Percentiles rank a stretch among this genome's conserved stretches.
Conservation (phyloP, 2,113 vertebrate genomes). For the Amphiprion percula region DNA sequence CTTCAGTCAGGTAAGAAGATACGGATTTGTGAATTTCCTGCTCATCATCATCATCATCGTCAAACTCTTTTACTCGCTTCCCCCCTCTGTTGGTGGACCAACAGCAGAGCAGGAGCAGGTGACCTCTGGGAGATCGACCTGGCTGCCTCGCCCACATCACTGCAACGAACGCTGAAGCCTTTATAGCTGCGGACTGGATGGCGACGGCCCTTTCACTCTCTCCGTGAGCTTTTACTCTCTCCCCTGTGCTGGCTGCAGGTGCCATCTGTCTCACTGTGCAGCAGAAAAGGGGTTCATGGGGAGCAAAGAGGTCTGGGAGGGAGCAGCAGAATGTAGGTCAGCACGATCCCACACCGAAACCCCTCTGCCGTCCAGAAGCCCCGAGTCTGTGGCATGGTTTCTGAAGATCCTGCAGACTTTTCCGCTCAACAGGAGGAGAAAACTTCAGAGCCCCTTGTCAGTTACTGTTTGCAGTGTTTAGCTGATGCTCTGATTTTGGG, state of each 20-base stretch:
- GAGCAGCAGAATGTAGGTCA: constrained; percentile 58
- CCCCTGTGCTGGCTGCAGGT: constrained; percentile 29
- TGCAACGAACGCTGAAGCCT: background rate
- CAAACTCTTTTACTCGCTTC: constrained; percentile 71
- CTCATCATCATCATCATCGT: background rate
- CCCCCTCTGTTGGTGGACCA: constrained; percentile 83
- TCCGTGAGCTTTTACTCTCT: background rate
- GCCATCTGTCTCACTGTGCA: constrained; percentile 23
- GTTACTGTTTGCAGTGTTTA: constrained; percentile 33
- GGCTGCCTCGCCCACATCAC: constrained; percentile 7
- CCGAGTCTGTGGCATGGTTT: constrained; percentile 11
- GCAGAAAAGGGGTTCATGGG: constrained; percentile 12
- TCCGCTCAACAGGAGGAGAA: constrained; percentile 37
- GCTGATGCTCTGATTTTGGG: constrained; percentile 28
- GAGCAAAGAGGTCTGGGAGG: constrained; percentile 24
- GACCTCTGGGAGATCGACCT: constrained; percentile 8
- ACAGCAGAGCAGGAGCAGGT: constrained; percentile 41
- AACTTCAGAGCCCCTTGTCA: constrained; percentile 33
- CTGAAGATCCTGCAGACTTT: constrained; percentile 48
- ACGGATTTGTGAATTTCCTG: background rate
- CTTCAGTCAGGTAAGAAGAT: background rate
- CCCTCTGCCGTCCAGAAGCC: constrained; percentile 20
- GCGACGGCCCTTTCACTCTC: background rate
- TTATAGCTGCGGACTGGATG: background rate
- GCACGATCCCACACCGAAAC: constrained; percentile 39